Evolutionary conservation across 2,113 vertebrate genomes (phyloP).

Genomic region (Pterocles gutturalis): DNA sequence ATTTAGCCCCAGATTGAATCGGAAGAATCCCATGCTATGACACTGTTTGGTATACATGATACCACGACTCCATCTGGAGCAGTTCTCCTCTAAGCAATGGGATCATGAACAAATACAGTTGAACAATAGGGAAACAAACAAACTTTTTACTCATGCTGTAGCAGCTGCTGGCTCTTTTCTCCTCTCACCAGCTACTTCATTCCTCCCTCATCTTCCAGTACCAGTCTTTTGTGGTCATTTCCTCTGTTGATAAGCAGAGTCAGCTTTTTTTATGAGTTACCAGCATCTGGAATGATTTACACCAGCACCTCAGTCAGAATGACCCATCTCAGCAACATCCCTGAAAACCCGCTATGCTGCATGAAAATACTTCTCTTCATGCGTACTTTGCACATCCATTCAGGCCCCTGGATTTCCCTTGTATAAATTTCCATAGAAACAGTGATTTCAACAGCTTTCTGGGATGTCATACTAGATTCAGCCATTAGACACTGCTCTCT

Average conservation of each 20-base stretch:
- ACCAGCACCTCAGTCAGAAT: neutral
- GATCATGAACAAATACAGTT: neutral
- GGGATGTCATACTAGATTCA: conserved; percentile 10
- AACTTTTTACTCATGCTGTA: neutral
- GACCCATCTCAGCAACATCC: neutral
- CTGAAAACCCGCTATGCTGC: neutral
- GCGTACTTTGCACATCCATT: neutral
- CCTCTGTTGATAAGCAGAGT: neutral
- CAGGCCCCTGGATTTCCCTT: conserved; percentile 24
- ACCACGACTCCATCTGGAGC: neutral
- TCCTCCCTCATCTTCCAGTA: neutral
- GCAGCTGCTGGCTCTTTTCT: neutral
- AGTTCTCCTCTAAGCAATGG: neutral
- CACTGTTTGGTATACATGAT: neutral
- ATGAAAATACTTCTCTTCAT: neutral
- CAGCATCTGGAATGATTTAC: neutral
- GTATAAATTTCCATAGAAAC: conserved; percentile 73
- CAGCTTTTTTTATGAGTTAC: neutral
- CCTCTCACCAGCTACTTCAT: neutral
- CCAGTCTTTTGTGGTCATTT: neutral
- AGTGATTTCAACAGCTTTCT: conserved; percentile 40
- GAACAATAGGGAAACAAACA: neutral
- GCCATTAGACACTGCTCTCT: conserved; percentile 25
- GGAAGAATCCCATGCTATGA: neutral
- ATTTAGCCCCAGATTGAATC: neutral